These are phyloP conservation scores for Drosophila quinaria DNA, from an alignment of 2,888 invertebrate genomes.

Conservation along the genomic window DNA sequence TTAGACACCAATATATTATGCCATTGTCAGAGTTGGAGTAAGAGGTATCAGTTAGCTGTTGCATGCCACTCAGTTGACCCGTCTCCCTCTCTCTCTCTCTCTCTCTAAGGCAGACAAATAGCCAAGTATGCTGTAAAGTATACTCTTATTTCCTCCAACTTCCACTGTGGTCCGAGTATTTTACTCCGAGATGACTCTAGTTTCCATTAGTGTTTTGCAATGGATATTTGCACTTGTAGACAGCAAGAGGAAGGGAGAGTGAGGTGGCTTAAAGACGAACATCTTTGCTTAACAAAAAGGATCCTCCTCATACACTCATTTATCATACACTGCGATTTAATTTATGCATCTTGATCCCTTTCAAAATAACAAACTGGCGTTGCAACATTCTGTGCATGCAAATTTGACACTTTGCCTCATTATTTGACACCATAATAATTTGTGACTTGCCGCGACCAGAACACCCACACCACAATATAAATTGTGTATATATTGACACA, in stretches of 20 bases:
- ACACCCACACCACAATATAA: slow-evolving; percentile 36
- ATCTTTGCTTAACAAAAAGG: slow-evolving; percentile 39
- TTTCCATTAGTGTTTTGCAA: slow-evolving; percentile 57
- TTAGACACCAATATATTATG: slow-evolving; percentile 70
- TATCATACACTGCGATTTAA: slow-evolving; percentile 64
- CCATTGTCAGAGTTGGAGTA: slow-evolving; percentile 42
- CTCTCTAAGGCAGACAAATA: slow-evolving; percentile 27
- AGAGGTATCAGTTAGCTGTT: slow-evolving; percentile 35
- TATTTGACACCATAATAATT: slow-evolving; percentile 78
- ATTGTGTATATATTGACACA: slow-evolving; percentile 16
- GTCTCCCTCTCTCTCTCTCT: neutral
- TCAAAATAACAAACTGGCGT: slow-evolving; percentile 61
- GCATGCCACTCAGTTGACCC: slow-evolving; percentile 26
- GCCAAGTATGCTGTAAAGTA: slow-evolving; percentile 44
- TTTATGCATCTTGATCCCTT: slow-evolving; percentile 69
- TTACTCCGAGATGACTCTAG: slow-evolving; percentile 13
- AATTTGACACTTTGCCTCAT: slow-evolving; percentile 81
- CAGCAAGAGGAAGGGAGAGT: slow-evolving; percentile 6
- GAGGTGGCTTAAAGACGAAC: slow-evolving; percentile 3
- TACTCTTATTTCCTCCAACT: slow-evolving; percentile 46
- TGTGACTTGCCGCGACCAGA: slow-evolving; percentile 41
- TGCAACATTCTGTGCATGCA: slow-evolving; percentile 69
- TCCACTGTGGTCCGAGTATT: slow-evolving; percentile 5
- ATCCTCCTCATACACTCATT: slow-evolving; percentile 25
- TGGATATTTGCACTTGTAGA: slow-evolving; percentile 48